phyloP scores from a whole-genome alignment of 2,888 invertebrate genomes.

The Stenurella melanura region DNA sequence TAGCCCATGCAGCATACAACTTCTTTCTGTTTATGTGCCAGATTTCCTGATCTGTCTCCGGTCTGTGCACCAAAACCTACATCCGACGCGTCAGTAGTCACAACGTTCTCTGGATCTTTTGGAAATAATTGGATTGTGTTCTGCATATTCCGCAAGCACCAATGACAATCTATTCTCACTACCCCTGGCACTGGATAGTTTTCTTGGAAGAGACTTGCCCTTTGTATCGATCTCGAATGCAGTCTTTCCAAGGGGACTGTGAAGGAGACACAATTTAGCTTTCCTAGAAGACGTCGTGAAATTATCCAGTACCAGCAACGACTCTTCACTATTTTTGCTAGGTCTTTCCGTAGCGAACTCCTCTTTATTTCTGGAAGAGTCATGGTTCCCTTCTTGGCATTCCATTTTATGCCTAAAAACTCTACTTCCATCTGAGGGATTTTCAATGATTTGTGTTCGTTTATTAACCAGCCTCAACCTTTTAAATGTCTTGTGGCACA shows the following conservation, averaged over 20 bases:
- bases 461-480: slow-evolving; percentile 16
- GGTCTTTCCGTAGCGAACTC: slow-evolving; percentile 24
- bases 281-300: slow-evolving; percentile 37
- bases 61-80: slow-evolving; percentile 32
- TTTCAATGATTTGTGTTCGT: background rate
- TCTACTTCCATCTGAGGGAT: background rate
- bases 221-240: slow-evolving; percentile 26
- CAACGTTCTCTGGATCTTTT: slow-evolving; percentile 29
- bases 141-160: slow-evolving; percentile 19
- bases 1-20: slow-evolving; percentile 38
- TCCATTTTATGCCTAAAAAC: slow-evolving; percentile 34
- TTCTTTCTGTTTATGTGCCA: slow-evolving; percentile 46
- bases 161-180: slow-evolving; percentile 26
- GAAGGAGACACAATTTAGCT: slow-evolving; percentile 45
- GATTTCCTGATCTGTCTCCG: slow-evolving; percentile 28
- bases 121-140: slow-evolving; percentile 28
- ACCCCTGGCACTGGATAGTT: slow-evolving; percentile 6
- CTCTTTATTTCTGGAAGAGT: slow-evolving; percentile 27
- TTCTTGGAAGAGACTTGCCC: slow-evolving; percentile 21
- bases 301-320: slow-evolving; percentile 22
- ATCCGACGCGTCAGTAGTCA: slow-evolving; percentile 41
- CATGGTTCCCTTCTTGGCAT: slow-evolving; percentile 1
- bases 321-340: slow-evolving; percentile 1
- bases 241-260: slow-evolving; percentile 45
- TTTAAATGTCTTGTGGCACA: background rate